Evolutionary conservation across 1,140 invertebrate genomes (phyloP).

Genomic region (Leptoteleia sp.): DNA sequence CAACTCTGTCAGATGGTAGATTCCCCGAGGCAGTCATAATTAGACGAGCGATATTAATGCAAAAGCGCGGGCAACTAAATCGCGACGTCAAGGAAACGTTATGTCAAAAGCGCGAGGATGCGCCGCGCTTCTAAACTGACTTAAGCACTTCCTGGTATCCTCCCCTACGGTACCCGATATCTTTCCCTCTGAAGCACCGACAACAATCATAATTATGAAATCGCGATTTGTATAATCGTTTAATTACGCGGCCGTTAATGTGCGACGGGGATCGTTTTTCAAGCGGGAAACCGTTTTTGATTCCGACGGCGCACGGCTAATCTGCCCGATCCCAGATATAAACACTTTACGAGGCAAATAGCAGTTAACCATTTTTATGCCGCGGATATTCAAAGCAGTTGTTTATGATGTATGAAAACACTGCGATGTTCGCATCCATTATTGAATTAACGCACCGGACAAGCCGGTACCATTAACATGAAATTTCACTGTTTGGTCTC

Average conservation of each 20-base stretch:
- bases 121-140: slow-evolving; percentile 66
- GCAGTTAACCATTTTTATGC: no score
- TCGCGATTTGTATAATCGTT: slow-evolving; percentile 61
- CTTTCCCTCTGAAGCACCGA: slow-evolving; percentile 48
- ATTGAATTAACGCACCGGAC: no score
- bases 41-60: slow-evolving; percentile 74
- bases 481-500: no score
- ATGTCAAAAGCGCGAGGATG: slow-evolving; percentile 71
- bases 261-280: slow-evolving; percentile 23
- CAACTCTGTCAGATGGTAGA: slow-evolving; percentile 73
- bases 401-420: no score
- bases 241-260: slow-evolving; percentile 49
- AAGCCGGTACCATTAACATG: no score
- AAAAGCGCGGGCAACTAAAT: slow-evolving; percentile 73
- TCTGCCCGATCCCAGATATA: no score
- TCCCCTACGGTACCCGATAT: slow-evolving; percentile 49
- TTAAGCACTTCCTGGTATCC: slow-evolving; percentile 68
- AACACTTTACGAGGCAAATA: no score
- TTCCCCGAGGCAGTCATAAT: slow-evolving; percentile 72
- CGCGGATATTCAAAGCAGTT: no score
- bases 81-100: slow-evolving; percentile 69
- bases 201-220: slow-evolving; percentile 50
- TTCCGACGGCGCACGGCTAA: not conserved
- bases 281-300: slow-evolving; percentile 34
- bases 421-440: no score